A percentile compares a stretch with the other conserved stretches of the same genome.
phyloP scores from a whole-genome alignment of 1,140 invertebrate species.

The Delia radicum region DNA sequence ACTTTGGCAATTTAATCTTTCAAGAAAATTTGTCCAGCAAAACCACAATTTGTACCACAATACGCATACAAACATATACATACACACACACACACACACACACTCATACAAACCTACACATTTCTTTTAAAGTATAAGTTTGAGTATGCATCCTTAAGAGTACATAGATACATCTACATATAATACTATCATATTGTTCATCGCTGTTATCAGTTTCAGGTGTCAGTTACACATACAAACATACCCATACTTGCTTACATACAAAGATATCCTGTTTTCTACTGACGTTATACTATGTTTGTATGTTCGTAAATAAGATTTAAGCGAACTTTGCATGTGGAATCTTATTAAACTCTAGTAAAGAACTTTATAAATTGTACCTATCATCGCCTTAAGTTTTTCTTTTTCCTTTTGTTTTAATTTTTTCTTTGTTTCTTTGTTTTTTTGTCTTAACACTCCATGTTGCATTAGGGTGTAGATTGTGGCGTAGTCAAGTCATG shows the following conservation, averaged over 20 bases:
- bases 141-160: not conserved
- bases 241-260: not conserved
- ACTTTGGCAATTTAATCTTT: too few relatives aligned
- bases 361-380: conserved; percentile 17
- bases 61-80: too few relatives aligned
- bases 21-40: too few relatives aligned
- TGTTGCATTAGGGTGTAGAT: not conserved
- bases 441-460: not conserved
- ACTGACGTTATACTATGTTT: not conserved
- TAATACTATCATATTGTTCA: not conserved
- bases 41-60: too few relatives aligned
- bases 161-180: too few relatives aligned
- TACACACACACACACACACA: not conserved
- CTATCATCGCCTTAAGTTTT: conserved; percentile 11
- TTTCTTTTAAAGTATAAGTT: not conserved
- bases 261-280: too few relatives aligned
- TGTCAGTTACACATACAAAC: conserved; percentile 16
- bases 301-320: not conserved
- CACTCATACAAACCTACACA: not conserved
- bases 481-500: not conserved
- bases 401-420: not conserved
- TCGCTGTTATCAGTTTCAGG: conserved; percentile 17
- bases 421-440: not conserved
- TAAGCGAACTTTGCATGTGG: conserved; percentile 13
- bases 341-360: conserved; percentile 10